Base-by-base conservation (phyloP, 2,113 vertebrate species). In the Glareola pratincola region DNA sequence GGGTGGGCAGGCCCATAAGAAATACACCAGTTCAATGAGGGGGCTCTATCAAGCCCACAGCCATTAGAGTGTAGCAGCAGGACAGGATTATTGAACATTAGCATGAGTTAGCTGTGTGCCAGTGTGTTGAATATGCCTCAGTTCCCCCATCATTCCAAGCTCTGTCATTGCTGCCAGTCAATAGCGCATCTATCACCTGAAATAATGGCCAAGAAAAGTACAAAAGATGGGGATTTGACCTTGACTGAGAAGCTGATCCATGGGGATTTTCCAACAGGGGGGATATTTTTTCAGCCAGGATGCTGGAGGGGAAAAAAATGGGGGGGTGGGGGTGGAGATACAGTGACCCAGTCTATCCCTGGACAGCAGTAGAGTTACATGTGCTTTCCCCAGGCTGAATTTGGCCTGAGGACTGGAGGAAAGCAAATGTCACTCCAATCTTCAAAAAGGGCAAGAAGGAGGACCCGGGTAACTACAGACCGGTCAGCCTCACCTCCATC, bases 1-100 rank as follows among this genome's bases (percentile, higher is more conserved):
- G 98, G 98, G 98, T 94, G 98, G 98, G 98, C 98, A 98, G 98
- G 98, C 98, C 98, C 98, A 98, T 98, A 98, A 99, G 98, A 99
- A 99, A 99, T 98, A 99, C 88, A 94, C 97, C 97, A 97, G 97
- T 96, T 96, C 98, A 98, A 96, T 98, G 96, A 98, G 96, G 90
- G 94, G 92, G 96, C 96, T 97, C 98, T 95, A 95, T 97, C 95
- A 97, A 93, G 86, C 95, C 88, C 89, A 90, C 95, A 97, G 73
- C 69, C 92, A 97, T 95, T 94, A 96, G 87, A 95, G 43, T 50
- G 36, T 95, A 96, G 91, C 50, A 95, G 57, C 82, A 84, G 88
- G 92, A 96, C 82, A 75, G 95, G 94, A 91, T 77, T 97, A 76
- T 96, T 76, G 89, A 97, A 96, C 90, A 96, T 91, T 87, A 96